Evolutionary conservation across 2,797 vertebrate genomes (phyloP), one percentile per base, ranked within the genome.

Genomic region (Smutsia gigantea): DNA sequence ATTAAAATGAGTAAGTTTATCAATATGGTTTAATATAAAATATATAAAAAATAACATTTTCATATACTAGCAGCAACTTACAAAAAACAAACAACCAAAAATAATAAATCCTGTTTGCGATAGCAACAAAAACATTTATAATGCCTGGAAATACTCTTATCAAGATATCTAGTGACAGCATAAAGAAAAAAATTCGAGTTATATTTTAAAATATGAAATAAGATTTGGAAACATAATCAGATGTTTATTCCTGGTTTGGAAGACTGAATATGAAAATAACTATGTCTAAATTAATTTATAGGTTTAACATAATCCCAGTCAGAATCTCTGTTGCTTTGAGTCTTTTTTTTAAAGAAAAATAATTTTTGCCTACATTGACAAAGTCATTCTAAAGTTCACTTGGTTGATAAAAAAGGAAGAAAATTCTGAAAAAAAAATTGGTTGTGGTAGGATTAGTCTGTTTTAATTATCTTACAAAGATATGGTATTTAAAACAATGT

Each of bases 261-360:
- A 77, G 15, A 63, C 61, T 69, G 4, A 53, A 87, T 77, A 87
- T 83, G 9, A 96, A 96, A 87, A 91, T 63, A 84, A 81, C 57
- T 77, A 42, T 77, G 34, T 74, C 53, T 61, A 61, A 93, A 82
- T 66, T 74, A 81, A 83, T 82, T 64, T 69, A 39, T 69, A 46
- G 2, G 12, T 79, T 63, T 78, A 85, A 78, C 71, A 14, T 63
- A 83, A 69, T 27, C 39, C n/a, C 75, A 82, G 46, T 68, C 4
- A 87, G 71, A 94, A 77, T 87, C 11, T 87, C 46, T 87, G 53
- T 37, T 63, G 42, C 74, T 68, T 61, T 87, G 68, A 74, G 29
- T 90, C 81, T 5, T 59, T 87, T 86, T 37, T 90, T 90, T 87
- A 87, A 91, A 74, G 57, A 75, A 37, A 79, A 69, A 25, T 46